phyloP scores from a whole-genome alignment of 1,140 invertebrate genomes.

The Eciton burchellii region DNA sequence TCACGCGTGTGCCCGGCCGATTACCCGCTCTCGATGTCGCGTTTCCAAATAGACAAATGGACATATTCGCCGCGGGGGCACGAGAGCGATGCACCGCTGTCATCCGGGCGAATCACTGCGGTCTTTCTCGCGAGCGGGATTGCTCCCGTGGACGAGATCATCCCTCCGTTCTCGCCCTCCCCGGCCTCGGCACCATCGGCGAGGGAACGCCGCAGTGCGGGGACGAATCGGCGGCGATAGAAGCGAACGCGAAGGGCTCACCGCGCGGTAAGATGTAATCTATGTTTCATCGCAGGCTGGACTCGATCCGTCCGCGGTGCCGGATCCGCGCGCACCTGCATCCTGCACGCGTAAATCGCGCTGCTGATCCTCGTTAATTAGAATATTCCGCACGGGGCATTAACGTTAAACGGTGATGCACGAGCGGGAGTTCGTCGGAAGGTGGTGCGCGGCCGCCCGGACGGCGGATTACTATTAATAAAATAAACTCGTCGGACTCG shows the following conservation, averaged over 20 bases:
- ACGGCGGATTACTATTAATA: constrained; percentile 39
- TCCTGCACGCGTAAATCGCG: not conserved
- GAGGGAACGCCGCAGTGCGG: too few species aligned
- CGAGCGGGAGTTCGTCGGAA: not conserved
- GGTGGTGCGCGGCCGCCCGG: too few species aligned
- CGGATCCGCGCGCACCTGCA: not conserved
- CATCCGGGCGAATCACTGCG: constrained; percentile 54
- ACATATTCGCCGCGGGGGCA: constrained; percentile 51
- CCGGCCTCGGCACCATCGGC: too few species aligned
- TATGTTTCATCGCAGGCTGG: not conserved
- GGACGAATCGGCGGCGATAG: too few species aligned
- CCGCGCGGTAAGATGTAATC: not conserved
- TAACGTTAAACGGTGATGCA: constrained; percentile 18
- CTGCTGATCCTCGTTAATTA: constrained; percentile 1
- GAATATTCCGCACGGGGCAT: not conserved
- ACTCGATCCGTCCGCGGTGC: not conserved
- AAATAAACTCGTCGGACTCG: constrained; percentile 36
- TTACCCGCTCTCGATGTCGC: constrained; percentile 63
- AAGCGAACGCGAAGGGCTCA: not conserved
- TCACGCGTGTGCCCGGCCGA: constrained; percentile 60
- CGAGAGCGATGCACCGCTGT: constrained; percentile 34
- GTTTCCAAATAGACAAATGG: constrained; percentile 56
- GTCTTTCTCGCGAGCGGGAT: constrained; percentile 38
- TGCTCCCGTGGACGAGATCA: constrained; percentile 11
- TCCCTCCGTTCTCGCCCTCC: too few species aligned